phyloP scores from a whole-genome alignment of 2,888 invertebrate species.

The Penaeus monodon region DNA sequence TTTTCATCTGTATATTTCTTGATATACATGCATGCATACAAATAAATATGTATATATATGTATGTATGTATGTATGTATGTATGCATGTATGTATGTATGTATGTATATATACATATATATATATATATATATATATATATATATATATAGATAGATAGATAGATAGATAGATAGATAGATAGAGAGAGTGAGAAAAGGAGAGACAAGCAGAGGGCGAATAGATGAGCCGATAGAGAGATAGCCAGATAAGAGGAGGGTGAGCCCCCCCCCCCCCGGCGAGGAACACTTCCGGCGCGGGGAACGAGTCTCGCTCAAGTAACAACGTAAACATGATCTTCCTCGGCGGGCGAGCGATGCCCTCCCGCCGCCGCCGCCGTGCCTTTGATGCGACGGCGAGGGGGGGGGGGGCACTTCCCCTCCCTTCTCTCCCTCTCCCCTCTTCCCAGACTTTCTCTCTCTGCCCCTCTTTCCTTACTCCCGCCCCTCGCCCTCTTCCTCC shows the following conservation, averaged over 20 bases:
- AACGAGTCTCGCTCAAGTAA: too few species aligned
- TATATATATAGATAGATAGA: not conserved
- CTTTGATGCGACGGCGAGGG: too few species aligned
- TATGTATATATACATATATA: not conserved
- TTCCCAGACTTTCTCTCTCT: not conserved
- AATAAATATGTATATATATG: not conserved
- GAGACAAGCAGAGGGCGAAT: not conserved
- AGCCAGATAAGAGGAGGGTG: too few species aligned
- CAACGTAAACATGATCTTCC: too few species aligned
- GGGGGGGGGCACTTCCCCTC: not conserved
- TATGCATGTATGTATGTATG: not conserved
- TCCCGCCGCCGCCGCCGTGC: too few species aligned
- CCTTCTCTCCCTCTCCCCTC: not conserved
- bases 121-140: not conserved
- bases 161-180: not conserved
- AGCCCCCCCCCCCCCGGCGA: too few species aligned
- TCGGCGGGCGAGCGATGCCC: too few species aligned
- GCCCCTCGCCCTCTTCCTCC: not conserved
- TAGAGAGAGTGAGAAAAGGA: too few species aligned
- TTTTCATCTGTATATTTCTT: not conserved
- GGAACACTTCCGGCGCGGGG: too few species aligned
- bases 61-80: not conserved
- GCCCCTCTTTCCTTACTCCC: not conserved
- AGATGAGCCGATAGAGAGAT: too few species aligned
- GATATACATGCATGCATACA: not conserved